These are phyloP conservation scores for Corythornis madagascariensis DNA, from an alignment of 2,113 vertebrate genomes.

Conservation along the genomic window DNA sequence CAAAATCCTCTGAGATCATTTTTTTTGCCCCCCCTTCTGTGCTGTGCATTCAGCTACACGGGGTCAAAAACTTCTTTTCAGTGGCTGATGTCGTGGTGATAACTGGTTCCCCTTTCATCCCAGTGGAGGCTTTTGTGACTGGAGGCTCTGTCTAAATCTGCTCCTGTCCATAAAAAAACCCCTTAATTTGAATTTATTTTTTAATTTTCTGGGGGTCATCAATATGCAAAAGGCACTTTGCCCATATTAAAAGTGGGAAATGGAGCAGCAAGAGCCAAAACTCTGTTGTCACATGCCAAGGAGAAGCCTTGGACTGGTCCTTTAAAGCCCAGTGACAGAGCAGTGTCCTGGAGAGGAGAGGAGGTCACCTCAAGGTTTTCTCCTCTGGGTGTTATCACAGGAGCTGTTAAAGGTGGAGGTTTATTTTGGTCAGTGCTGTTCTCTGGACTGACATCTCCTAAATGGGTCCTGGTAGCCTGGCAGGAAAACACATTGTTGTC, in stretches of 20 bases:
- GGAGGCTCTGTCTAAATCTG: background rate
- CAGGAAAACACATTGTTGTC: slow-evolving; percentile 10
- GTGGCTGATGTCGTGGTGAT: background rate
- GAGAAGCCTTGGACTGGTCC: background rate
- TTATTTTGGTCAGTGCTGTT: background rate
- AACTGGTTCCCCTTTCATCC: background rate
- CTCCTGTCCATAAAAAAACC: slow-evolving; percentile 3
- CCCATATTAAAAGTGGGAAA: background rate
- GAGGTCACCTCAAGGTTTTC: background rate
- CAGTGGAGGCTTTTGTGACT: slow-evolving; percentile 27
- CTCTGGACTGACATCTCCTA: background rate
- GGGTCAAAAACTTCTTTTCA: slow-evolving; percentile 1
- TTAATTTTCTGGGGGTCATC: background rate
- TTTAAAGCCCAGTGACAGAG: background rate
- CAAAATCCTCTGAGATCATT: background rate
- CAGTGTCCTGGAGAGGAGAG: background rate
- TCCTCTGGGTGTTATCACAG: background rate
- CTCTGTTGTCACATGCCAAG: background rate
- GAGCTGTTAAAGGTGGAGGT: background rate
- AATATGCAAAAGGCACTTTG: background rate
- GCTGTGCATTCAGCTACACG: background rate
- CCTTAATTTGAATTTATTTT: background rate
- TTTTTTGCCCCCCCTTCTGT: background rate
- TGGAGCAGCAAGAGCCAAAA: background rate
- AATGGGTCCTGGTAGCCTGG: background rate